phyloP scores from a whole-genome alignment of 2,113 vertebrate genomes.

The Oceanites oceanicus region DNA sequence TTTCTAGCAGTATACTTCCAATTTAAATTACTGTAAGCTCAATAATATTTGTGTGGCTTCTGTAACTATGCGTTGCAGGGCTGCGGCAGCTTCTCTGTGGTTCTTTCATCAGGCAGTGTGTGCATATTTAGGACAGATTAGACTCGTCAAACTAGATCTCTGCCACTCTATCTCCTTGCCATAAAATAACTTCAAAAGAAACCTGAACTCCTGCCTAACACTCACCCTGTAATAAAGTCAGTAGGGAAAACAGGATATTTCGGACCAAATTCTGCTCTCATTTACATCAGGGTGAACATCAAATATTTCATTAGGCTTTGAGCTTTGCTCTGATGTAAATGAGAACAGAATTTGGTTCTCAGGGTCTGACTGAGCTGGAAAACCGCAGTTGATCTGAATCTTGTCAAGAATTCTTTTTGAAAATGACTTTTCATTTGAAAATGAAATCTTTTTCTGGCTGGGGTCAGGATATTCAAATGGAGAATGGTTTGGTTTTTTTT shows the following conservation, averaged over 20 bases:
- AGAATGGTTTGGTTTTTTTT: background rate
- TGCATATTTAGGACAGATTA: background rate
- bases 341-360: background rate
- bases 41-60: background rate
- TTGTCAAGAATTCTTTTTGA: background rate
- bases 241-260: conserved; percentile 2
- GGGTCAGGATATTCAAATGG: background rate
- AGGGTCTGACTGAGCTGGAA: background rate
- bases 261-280: background rate
- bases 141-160: background rate
- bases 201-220: background rate
- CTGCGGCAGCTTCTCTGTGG: background rate
- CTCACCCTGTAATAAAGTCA: background rate
- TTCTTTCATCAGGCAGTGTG: background rate
- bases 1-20: background rate
- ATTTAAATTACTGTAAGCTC: background rate
- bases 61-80: background rate
- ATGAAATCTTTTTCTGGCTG: background rate
- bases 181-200: conserved; percentile 1
- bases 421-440: background rate
- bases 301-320: conserved; percentile 2
- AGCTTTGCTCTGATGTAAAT: background rate
- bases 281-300: background rate
- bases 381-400: background rate
- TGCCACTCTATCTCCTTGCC: background rate